Evolutionary conservation across 2,113 vertebrate genomes (phyloP).

Genomic region (Myotis yumanensis): DNA sequence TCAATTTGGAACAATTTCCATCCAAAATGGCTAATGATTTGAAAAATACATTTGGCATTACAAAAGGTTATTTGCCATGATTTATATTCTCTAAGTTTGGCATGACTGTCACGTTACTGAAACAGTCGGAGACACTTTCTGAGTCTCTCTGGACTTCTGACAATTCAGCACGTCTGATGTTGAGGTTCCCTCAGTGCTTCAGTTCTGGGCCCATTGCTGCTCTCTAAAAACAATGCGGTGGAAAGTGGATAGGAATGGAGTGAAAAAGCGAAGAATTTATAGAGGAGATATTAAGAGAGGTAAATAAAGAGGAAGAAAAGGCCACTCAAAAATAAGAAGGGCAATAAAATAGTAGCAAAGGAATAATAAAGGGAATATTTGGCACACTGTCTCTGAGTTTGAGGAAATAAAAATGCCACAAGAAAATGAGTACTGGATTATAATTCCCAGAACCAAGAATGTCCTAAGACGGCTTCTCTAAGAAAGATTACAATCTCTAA

Average conservation of each 20-base stretch:
- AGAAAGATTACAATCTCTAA: background rate
- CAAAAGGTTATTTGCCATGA: background rate
- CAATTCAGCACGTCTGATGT: background rate
- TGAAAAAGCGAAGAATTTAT: background rate
- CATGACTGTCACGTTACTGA: background rate
- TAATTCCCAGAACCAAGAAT: background rate
- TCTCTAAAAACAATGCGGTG: background rate
- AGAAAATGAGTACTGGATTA: background rate
- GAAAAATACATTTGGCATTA: background rate
- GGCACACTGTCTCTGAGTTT: background rate
- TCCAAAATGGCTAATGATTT: background rate
- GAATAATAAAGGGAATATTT: background rate
- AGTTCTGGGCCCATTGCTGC: background rate
- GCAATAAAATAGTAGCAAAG: background rate
- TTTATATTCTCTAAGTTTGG: background rate
- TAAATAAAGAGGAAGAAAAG: background rate
- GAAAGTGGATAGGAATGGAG: background rate
- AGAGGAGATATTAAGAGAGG: background rate
- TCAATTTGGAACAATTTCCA: background rate
- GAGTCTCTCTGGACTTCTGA: background rate
- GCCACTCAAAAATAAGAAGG: background rate
- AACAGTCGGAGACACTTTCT: background rate
- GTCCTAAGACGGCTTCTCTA: background rate
- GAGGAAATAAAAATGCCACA: background rate
- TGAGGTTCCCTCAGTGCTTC: background rate